Evolutionary conservation across 2,113 vertebrate genomes (phyloP).

Genomic region (Lagopus muta): DNA sequence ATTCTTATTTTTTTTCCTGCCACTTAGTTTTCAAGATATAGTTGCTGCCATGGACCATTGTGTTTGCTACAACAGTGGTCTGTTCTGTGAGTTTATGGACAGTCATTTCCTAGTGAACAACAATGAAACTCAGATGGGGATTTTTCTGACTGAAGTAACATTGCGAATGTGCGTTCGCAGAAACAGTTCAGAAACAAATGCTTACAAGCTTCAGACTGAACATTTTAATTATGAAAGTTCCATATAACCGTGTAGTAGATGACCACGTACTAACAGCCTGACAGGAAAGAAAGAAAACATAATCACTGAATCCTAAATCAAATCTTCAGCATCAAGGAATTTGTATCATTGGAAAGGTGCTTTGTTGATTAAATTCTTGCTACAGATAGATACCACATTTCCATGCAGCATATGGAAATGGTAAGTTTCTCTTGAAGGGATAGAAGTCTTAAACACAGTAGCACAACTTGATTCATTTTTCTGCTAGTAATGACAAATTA

Average conservation of each 20-base stretch:
- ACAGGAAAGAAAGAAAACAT: neutral
- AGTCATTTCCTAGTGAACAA: neutral
- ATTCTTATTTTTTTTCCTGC: neutral
- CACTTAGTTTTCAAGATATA: neutral
- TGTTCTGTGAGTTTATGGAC: neutral
- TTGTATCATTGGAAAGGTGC: neutral
- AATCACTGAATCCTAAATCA: neutral
- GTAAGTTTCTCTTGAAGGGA: neutral
- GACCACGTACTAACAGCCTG: neutral
- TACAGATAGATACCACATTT: neutral
- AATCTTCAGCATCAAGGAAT: neutral
- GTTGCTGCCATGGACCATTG: neutral
- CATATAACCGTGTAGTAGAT: neutral
- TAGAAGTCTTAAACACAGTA: slow-evolving; percentile 30
- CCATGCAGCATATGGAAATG: neutral
- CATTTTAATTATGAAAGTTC: neutral
- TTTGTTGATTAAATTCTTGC: slow-evolving; percentile 10
- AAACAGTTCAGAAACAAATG: neutral
- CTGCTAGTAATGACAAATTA: neutral
- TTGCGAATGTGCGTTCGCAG: neutral
- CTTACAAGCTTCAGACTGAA: neutral
- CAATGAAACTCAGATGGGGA: neutral
- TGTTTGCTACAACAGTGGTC: neutral
- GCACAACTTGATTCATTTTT: neutral
- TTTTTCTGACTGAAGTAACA: neutral